Evolutionary conservation across 2,113 vertebrate species (phyloP), one percentile per base, ranked within the genome.

Genomic region (Labrus mixtus): DNA sequence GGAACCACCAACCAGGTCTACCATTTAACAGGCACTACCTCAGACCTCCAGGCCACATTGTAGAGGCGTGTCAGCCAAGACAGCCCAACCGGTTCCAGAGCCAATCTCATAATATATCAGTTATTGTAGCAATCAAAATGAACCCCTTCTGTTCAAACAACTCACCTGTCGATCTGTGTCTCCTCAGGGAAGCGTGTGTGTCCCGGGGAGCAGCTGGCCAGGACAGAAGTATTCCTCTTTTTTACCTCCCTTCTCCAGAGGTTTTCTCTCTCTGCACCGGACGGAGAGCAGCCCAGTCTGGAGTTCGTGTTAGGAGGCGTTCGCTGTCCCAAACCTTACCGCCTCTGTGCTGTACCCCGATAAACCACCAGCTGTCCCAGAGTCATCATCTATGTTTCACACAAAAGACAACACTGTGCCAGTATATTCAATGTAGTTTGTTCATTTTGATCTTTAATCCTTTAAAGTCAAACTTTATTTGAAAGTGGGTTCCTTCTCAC

Each of bases 211-310:
- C 51, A 89, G 75, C 62, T 97, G 76, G 96, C 95, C 22, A 94
- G 87, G 37, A 60, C 93, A 0, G 96, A 97, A 80, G 88, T 97
- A 36, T 96, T 97, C 79, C 93, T 97, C 74, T 95, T 96, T 87
- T 95, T 97, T 78, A 94, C 94, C 0, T 75, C 88, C 68, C 89
- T 96, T 33, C 73, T 96, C 20, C 91, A 93, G 78, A 87, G 76
- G 36, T 93, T 92, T 81, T 86, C 83, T n/a, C 89, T 94, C 39
- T 77, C 79, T 8, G 6, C 73, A n/a, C 70, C 85, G 1, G 15
- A 64, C 6, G 89, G 90, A 48, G 86, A 89, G 53, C 71, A 86
- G 68, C 90, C 85, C 62, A 91, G 43, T 45, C 61, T 94, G 76
- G 91, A 93, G 41, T 90, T 48, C 22, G 68, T 23, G n/a, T 6